Conservation (phyloP, 2,797 vertebrate genomes). For the Intellagama lesueurii region DNA sequence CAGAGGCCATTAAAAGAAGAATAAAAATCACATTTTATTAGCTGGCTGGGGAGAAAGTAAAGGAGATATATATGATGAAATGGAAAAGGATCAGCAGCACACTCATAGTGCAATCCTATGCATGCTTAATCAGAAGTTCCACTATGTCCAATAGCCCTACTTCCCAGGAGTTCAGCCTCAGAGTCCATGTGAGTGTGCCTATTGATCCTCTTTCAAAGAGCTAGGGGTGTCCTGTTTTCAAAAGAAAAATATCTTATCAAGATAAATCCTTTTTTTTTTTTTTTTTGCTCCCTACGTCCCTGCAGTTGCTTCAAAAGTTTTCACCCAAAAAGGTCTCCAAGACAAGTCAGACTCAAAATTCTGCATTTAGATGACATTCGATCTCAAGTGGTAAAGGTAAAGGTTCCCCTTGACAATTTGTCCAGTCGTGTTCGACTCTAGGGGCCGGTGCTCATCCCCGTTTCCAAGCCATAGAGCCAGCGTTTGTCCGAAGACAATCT, state of each 20-base stretch:
- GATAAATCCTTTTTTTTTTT: neutral
- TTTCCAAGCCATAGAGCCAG: too few relatives aligned
- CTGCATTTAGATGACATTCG: neutral
- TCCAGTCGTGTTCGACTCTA: too few relatives aligned
- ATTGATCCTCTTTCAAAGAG: neutral
- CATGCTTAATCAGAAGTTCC: neutral
- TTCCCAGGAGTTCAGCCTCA: neutral
- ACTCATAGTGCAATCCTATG: conserved; percentile 21
- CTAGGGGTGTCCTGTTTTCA: too few relatives aligned
- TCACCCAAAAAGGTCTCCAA: too few relatives aligned
- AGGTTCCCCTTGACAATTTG: too few relatives aligned
- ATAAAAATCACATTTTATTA: conserved; percentile 84
- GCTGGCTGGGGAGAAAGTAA: conserved; percentile 80
- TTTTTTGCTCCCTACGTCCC: neutral
- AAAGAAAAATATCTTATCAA: neutral
- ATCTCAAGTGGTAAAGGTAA: neutral
- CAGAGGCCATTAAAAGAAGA: conserved; percentile 78
- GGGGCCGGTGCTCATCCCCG: too few relatives aligned
- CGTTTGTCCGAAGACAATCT: too few relatives aligned
- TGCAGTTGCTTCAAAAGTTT: neutral
- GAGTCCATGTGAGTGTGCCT: conserved; percentile 30
- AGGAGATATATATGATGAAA: conserved; percentile 67
- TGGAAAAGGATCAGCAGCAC: conserved; percentile 60
- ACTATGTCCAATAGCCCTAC: neutral
- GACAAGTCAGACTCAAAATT: neutral